Conservation (phyloP, 2,113 vertebrate species). For the Rallus limicola region DNA sequence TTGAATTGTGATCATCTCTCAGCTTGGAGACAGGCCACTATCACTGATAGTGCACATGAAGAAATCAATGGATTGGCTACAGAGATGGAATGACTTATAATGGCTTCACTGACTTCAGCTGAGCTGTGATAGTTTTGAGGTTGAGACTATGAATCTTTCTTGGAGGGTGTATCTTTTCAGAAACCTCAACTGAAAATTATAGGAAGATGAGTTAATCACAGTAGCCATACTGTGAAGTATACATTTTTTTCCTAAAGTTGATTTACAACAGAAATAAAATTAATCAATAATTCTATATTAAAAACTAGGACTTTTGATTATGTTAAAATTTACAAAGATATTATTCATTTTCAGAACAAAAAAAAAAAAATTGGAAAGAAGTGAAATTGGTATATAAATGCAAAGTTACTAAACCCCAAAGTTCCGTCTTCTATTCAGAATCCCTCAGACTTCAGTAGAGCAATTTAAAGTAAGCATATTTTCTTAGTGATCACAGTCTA, state of each 20-base stretch:
- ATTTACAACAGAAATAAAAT: slow-evolving; percentile 22
- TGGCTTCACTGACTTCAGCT: background rate
- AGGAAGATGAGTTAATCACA: slow-evolving; percentile 5
- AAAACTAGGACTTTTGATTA: background rate
- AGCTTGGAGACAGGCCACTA: background rate
- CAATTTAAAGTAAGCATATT: background rate
- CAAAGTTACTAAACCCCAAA: background rate
- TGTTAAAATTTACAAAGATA: background rate
- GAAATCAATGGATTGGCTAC: background rate
- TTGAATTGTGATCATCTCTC: background rate
- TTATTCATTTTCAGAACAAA: background rate
- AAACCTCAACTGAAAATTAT: background rate
- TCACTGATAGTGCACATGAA: background rate
- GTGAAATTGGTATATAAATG: background rate
- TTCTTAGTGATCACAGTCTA: background rate
- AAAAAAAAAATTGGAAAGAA: background rate
- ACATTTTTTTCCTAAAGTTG: slow-evolving; percentile 14
- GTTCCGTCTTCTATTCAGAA: background rate
- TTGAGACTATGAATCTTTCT: background rate
- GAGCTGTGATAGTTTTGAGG: background rate
- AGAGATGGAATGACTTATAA: background rate
- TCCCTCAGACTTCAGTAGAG: background rate
- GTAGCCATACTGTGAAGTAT: background rate
- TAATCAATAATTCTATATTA: slow-evolving; percentile 39
- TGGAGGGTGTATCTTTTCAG: background rate